Conservation (phyloP, 1,140 invertebrate genomes). For the Leucophenga varia region DNA sequence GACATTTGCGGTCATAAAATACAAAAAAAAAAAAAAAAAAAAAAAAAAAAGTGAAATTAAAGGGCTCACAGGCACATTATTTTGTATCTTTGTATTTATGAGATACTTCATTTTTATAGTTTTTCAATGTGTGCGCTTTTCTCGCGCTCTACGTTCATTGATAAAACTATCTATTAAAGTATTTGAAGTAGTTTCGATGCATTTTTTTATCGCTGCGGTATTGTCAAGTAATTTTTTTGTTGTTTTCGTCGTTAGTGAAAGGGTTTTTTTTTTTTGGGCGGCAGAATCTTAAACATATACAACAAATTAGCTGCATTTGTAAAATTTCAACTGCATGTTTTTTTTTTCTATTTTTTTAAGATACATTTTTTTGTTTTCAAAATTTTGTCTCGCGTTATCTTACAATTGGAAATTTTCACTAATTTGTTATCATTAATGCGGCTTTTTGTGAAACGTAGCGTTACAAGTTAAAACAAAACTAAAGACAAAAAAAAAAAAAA, state of each 20-base stretch:
- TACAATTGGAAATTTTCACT: slow-evolving; percentile 18
- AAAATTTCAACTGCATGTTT: too few relatives aligned
- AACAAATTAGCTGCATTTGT: background rate
- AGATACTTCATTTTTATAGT: slow-evolving; percentile 33
- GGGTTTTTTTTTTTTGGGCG: slow-evolving; percentile 1
- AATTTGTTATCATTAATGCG: slow-evolving; percentile 20
- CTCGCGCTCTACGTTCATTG: slow-evolving; percentile 20
- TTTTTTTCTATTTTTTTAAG: too few relatives aligned
- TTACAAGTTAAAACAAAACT: too few relatives aligned
- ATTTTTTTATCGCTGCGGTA: slow-evolving; percentile 2
- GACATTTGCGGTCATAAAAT: slow-evolving; percentile 25
- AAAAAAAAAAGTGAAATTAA: slow-evolving; percentile 37
- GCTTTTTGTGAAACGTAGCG: too few relatives aligned
- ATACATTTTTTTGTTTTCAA: too few relatives aligned
- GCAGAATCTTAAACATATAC: slow-evolving; percentile 13
- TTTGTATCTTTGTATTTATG: too few relatives aligned
- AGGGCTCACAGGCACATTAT: slow-evolving; percentile 10
- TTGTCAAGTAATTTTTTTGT: background rate
- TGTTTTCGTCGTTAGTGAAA: background rate
- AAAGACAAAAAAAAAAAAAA: background rate
- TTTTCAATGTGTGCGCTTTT: slow-evolving; percentile 41
- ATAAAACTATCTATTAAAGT: slow-evolving; percentile 12
- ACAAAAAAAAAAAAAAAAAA: too few relatives aligned
- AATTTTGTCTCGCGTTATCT: slow-evolving; percentile 5
- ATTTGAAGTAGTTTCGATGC: background rate